Percentiles rank a stretch among this genome's conserved stretches.
Evolutionary conservation across 23 tunicate genomes (phyloP).

Genomic region (Ascidia mentula): DNA sequence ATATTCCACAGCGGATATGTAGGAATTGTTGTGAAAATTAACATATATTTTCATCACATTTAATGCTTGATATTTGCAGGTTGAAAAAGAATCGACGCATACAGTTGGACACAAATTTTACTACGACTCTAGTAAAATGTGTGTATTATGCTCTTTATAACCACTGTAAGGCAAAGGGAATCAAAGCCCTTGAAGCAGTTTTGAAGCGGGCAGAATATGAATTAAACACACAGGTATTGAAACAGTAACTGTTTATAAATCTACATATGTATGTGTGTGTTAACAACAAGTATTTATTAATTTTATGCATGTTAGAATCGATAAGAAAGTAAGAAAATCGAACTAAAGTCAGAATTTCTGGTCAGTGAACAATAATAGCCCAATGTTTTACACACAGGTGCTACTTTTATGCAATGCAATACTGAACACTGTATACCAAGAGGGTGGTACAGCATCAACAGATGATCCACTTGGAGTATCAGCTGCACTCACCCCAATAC

Average conservation of each 20-base stretch:
- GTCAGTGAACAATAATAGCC: background rate
- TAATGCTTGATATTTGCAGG: conserved; percentile 1
- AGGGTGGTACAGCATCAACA: background rate
- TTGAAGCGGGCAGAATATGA: conserved; percentile 61
- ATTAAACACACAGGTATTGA: conserved; percentile 63
- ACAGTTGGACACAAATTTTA: conserved; percentile 25
- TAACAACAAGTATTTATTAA: background rate
- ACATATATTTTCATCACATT: background rate
- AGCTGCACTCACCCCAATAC: conserved; percentile 39
- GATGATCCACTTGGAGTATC: conserved; percentile 49
- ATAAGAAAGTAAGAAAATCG: background rate
- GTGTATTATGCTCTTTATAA: conserved; percentile 74
- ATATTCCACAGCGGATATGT: conserved; percentile 22
- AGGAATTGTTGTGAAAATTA: background rate
- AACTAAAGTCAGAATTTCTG: no score
- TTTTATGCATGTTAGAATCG: background rate
- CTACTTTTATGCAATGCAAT: conserved; percentile 71
- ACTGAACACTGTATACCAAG: conserved; percentile 43
- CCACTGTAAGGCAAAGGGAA: conserved; percentile 36
- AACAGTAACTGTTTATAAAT: background rate
- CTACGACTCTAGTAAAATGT: conserved; percentile 37
- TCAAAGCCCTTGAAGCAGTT: conserved; percentile 60
- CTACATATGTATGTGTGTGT: background rate
- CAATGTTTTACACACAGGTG: conserved; percentile 26
- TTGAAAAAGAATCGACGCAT: conserved; percentile 25